phyloP scores from a whole-genome alignment of 1,140 invertebrate genomes.

The Drusus annulatus region DNA sequence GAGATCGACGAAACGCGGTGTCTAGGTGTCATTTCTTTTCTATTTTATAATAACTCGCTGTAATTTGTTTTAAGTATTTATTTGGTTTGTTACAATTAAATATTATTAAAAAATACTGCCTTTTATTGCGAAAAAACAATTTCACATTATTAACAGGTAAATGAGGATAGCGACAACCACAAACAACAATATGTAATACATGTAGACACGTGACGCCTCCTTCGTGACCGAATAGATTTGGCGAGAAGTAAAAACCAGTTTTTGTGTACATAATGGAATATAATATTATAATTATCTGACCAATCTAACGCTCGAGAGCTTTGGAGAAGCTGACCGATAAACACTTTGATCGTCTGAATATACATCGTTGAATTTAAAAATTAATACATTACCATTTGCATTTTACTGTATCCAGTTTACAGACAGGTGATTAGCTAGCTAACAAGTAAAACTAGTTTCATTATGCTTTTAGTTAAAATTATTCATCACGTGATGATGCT shows the following conservation, averaged over 20 bases:
- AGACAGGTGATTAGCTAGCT: too few relatives aligned
- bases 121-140: slow-evolving; percentile 7
- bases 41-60: slow-evolving; percentile 45
- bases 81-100: slow-evolving; percentile 54
- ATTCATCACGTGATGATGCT: too few relatives aligned
- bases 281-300: not conserved
- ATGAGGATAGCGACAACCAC: too few relatives aligned
- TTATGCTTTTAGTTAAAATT: too few relatives aligned
- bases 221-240: slow-evolving; percentile 24
- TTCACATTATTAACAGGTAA: not conserved
- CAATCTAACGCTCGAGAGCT: too few relatives aligned
- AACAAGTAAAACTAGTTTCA: too few relatives aligned
- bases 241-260: not conserved
- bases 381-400: too few relatives aligned
- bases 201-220: not conserved
- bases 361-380: too few relatives aligned
- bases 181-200: too few relatives aligned
- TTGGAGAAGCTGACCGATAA: too few relatives aligned
- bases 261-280: not conserved
- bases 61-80: slow-evolving; percentile 54
- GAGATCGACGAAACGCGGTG: not conserved
- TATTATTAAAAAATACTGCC: slow-evolving; percentile 39
- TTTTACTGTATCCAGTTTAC: too few relatives aligned
- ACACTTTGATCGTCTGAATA: too few relatives aligned
- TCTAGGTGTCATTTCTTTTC: slow-evolving; percentile 10